These are phyloP conservation scores for Cheilosia grossa DNA, from an alignment of 2,888 invertebrate species.

Conservation along the genomic window DNA sequence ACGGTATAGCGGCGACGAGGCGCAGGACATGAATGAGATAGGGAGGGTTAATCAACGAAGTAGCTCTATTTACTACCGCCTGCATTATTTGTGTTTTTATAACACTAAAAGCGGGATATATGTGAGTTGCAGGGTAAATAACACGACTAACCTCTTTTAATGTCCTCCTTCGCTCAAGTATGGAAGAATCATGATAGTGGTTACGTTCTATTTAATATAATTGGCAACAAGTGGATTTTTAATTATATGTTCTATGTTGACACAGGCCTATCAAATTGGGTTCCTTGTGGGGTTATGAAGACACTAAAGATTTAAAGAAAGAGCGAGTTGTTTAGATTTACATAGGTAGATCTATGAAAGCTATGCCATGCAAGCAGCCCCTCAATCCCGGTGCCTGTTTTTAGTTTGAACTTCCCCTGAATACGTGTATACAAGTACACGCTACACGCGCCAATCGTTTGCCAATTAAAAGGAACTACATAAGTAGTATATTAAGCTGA, in stretches of 20 bases:
- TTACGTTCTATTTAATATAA: conserved; percentile 48
- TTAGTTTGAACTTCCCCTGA: no score
- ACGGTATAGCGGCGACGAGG: not conserved
- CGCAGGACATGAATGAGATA: not conserved
- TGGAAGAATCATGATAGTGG: not conserved
- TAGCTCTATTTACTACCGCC: conserved; percentile 16
- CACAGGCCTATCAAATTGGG: no score
- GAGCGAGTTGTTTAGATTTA: no score
- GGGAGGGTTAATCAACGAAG: conserved; percentile 32
- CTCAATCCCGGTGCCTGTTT: no score
- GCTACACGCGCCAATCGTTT: no score
- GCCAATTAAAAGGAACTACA: no score
- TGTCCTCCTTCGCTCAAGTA: not conserved
- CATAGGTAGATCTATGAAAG: no score
- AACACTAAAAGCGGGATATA: conserved; percentile 12
- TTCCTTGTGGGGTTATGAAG: no score
- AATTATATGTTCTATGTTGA: not conserved
- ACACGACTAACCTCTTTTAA: conserved; percentile 48
- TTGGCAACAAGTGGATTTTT: not conserved
- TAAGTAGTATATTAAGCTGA: no score
- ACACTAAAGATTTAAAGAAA: no score
- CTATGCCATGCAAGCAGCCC: no score
- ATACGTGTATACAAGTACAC: no score
- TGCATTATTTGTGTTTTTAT: conserved; percentile 41
- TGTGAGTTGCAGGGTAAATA: conserved; percentile 31